Evolutionary conservation across 2,113 vertebrate genomes (phyloP), one percentile per base, ranked within the genome.

Genomic region (Sinocyclocheilus anophthalmus): DNA sequence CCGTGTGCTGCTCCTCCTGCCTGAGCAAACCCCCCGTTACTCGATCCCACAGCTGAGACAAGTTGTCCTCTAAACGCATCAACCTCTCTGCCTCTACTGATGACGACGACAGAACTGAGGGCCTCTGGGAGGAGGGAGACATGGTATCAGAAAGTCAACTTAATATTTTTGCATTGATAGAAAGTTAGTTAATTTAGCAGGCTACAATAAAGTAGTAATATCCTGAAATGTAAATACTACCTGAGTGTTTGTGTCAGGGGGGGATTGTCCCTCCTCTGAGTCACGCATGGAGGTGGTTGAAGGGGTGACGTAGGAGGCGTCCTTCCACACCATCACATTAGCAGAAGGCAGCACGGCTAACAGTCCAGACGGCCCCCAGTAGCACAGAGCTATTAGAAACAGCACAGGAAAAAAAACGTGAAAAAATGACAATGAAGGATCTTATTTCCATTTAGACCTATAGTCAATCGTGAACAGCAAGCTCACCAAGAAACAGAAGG

Each of bases 401-500:
- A 53, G 53, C 4, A 33, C 2, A 2, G 9, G 26, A 26, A 26
- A 26, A 26, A 26, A 26, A 26, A 26, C 26, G 1, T 26, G 22
- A 8, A 42, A 42, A 42, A 42, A 9, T 45, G 9, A 77, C 5
- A 2, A 50, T 8, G 4, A 5, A 5, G 42, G 1, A 76, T 16
- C n/a, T 76, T 16, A 18, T 57, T 33, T 57, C 7, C 14, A 20
- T 69, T 20, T 26, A 33, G 18, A 37, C 1, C 3, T 53, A 33
- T 16, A 39, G 14, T 20, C 8, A 72, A 3, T 80, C 18, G 57
- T 26, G 8, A 42, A 50, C 0, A 10, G 69, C 30, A 45, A 33
- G 14, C 96, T 91, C 88, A 99, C 98, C 94, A 77, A 96, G 80
- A 10, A 97, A 88, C 83, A 98, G 91, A 5, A 96, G 90, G 0